Evolutionary conservation across 2,888 invertebrate genomes (phyloP), one percentile per base, ranked within the genome.

Genomic region (Deilephila porcellus): DNA sequence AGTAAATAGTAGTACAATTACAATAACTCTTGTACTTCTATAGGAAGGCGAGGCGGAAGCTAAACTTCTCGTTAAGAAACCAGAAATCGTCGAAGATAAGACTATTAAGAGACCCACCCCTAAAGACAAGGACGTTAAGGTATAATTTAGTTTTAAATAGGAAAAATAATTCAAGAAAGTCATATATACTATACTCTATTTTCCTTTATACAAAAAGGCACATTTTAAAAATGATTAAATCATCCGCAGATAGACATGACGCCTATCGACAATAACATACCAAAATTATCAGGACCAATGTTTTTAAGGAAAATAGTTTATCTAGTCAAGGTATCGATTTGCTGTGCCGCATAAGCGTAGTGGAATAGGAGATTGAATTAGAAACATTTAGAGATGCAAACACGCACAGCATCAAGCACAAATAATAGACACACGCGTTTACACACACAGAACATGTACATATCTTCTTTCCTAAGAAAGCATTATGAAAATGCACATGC

Each of bases 21-120:
- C 74, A 79, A 74, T 34, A 70, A 71, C 73, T 71, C 64, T 77
- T 71, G 76, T 80, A 71, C 75, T 67, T 79, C 76, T 81, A 72
- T 90, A 94, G 94, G 93, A 91, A 81, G 94, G 82, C 77, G 87
- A 92, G 81, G 94, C 92, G 76, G 93, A 90, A 84, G 94, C 94
- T n/a, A 90, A 93, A 82, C 91, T 94, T 76, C 93, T 85, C 76
- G 84, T 94, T 85, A 93, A 93, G 86, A 94, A 92, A 88, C 93
- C 93, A 53, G 94, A 94, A 87, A 86, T 94, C 63, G 86, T 94
- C 76, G 94, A 94, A 76, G 92, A 93, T 71, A 91, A 91, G 83
- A 94, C 93, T 76, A 80, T 94, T 84, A 93, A 93, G 83, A 88
- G 91, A 82, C 94, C 93, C 76, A 83, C 88, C 74, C 84, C 89